Conservation (phyloP, 2,113 vertebrate species). For the Odocoileus hemionus region DNA sequence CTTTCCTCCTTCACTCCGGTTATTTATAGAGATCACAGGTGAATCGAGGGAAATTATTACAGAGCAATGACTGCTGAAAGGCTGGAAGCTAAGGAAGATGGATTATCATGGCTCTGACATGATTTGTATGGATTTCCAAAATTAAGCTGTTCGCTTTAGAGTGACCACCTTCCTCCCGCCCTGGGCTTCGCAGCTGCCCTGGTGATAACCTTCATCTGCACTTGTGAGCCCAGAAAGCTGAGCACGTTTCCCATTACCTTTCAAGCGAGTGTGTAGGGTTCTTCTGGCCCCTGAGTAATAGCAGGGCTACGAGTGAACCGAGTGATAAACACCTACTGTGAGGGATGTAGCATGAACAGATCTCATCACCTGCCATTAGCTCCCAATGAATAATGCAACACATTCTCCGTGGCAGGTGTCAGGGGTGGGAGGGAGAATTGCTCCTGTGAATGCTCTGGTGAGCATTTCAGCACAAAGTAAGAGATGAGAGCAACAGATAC, state of each 20-base stretch:
- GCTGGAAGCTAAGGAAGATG: conserved; percentile 84
- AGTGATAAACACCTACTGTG: conserved; percentile 90
- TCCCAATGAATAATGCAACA: conserved; percentile 89
- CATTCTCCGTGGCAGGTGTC: conserved; percentile 87
- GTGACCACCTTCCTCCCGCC: conserved; percentile 82
- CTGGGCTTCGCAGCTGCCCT: conserved; percentile 79
- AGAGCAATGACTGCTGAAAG: conserved; percentile 83
- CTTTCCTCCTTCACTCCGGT: conserved; percentile 50
- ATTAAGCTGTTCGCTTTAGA: conserved; percentile 86
- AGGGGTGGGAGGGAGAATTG: conserved; percentile 84
- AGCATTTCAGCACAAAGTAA: conserved; percentile 85
- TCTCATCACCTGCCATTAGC: conserved; percentile 92
- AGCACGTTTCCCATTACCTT: conserved; percentile 88
- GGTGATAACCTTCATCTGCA: conserved; percentile 87
- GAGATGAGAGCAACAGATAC: conserved; percentile 85
- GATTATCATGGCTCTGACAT: conserved; percentile 83
- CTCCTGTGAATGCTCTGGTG: conserved; percentile 84
- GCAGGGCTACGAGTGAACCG: conserved; percentile 88
- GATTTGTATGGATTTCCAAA: conserved; percentile 87
- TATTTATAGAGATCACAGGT: conserved; percentile 85
- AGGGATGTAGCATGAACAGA: conserved; percentile 89
- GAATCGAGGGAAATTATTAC: conserved; percentile 83
- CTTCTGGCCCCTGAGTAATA: conserved; percentile 85
- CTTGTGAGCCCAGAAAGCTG: conserved; percentile 85
- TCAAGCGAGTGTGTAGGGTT: conserved; percentile 86